Conservation (phyloP, 35 echinoderm and acorn worm species). For the Anneissia japonica region DNA sequence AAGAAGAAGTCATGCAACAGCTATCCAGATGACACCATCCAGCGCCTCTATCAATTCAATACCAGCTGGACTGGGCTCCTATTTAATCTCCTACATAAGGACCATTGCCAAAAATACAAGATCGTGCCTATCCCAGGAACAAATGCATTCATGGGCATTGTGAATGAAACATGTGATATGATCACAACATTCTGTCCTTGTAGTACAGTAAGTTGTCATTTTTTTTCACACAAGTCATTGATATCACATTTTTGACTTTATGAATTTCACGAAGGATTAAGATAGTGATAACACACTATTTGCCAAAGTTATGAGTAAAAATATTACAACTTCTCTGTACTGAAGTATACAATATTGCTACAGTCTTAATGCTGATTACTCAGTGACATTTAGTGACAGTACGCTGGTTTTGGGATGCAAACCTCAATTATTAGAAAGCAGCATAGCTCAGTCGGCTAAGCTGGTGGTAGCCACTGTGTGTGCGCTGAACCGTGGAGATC, state of each 20-base stretch:
- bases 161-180: constrained; percentile 88
- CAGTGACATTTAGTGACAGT: no score
- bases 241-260: no score
- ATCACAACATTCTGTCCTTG: constrained; percentile 93
- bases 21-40: constrained; percentile 77
- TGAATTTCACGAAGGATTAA: background rate
- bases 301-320: no score
- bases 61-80: constrained; percentile 76
- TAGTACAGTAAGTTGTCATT: constrained; percentile 78
- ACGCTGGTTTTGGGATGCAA: no score
- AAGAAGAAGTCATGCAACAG: constrained; percentile 90
- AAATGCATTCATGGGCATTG: constrained; percentile 88
- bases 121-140: constrained; percentile 70
- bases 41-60: constrained; percentile 93
- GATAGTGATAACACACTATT: background rate
- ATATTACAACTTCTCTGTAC: no score
- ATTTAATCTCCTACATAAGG: constrained; percentile 71
- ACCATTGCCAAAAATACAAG: constrained; percentile 88
- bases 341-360: no score
- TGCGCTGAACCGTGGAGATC: no score
- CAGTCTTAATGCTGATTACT: no score
- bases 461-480: no score
- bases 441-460: no score
- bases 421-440: no score
- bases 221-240: no score